A percentile compares a stretch with the other conserved stretches of the same genome.
Conservation (phyloP, 2,113 vertebrate genomes). For the Gymnobelideus leadbeateri region DNA sequence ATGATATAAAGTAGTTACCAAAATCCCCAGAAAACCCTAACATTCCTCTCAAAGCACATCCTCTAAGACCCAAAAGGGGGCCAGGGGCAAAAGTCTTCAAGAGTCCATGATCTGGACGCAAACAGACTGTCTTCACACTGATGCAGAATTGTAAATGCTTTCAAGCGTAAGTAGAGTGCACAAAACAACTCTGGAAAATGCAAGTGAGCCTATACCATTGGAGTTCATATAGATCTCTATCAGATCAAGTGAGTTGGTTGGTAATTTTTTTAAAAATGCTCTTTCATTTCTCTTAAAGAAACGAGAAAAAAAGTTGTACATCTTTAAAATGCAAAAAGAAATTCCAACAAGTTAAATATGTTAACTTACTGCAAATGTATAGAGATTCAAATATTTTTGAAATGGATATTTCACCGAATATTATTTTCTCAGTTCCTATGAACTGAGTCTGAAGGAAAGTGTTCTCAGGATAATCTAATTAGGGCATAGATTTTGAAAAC, state of each 20-base stretch:
- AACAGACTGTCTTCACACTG: not conserved
- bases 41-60: not conserved
- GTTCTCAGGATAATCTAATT: slow-evolving; percentile 4
- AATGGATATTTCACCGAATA: not conserved
- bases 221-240: not conserved
- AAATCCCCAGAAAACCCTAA: not conserved
- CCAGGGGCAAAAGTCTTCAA: not conserved
- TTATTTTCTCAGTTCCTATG: not conserved
- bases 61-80: not conserved
- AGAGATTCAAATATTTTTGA: not conserved
- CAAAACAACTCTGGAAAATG: not conserved
- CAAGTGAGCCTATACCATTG: not conserved
- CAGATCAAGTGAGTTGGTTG: not conserved
- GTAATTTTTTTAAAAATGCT: not conserved
- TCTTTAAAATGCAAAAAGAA: not conserved
- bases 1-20: not conserved
- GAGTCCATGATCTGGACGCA: not conserved
- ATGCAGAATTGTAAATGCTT: not conserved
- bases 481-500: not conserved
- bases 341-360: not conserved
- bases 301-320: not conserved
- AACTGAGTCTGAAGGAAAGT: slow-evolving; percentile 47
- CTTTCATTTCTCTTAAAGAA: not conserved
- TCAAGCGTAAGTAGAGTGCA: not conserved
- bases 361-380: not conserved